phyloP scores from a whole-genome alignment of 2,888 invertebrate species.

The Chrysotoxum bicinctum region DNA sequence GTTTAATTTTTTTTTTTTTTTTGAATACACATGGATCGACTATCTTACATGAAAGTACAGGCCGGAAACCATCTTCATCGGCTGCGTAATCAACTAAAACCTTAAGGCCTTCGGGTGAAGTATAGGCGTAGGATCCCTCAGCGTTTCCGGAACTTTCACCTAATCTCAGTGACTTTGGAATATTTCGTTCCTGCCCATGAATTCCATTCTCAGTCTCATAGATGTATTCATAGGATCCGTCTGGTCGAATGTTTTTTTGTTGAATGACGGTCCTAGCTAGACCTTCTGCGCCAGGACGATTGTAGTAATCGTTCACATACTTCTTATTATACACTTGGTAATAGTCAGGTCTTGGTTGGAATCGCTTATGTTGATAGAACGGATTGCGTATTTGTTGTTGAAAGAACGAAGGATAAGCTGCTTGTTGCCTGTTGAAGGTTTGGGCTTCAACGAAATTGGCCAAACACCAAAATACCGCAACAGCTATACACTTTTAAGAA shows the following conservation, averaged over 20 bases:
- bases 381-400: background rate
- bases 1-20: background rate
- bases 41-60: conserved; percentile 78
- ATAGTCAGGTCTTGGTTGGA: conserved; percentile 1
- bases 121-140: conserved; percentile 78
- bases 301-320: conserved; percentile 76
- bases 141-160: conserved; percentile 75
- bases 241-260: conserved; percentile 69
- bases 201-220: conserved; percentile 80
- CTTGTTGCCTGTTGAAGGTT: conserved; percentile 3
- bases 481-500: conserved; percentile 39
- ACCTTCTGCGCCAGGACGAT: conserved; percentile 17
- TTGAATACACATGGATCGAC: background rate
- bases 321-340: conserved; percentile 75
- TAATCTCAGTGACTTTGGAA: conserved; percentile 70
- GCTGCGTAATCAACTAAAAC: conserved; percentile 78
- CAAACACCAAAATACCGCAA: conserved; percentile 16
- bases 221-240: conserved; percentile 76
- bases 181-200: conserved; percentile 77
- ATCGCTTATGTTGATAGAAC: background rate
- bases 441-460: conserved; percentile 31
- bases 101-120: conserved; percentile 78
- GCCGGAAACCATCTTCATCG: conserved; percentile 78
- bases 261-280: conserved; percentile 76
- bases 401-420: background rate